These are phyloP conservation scores for Puffinus mauretanicus DNA, from an alignment of 2,113 vertebrate species.

Conservation along the genomic window DNA sequence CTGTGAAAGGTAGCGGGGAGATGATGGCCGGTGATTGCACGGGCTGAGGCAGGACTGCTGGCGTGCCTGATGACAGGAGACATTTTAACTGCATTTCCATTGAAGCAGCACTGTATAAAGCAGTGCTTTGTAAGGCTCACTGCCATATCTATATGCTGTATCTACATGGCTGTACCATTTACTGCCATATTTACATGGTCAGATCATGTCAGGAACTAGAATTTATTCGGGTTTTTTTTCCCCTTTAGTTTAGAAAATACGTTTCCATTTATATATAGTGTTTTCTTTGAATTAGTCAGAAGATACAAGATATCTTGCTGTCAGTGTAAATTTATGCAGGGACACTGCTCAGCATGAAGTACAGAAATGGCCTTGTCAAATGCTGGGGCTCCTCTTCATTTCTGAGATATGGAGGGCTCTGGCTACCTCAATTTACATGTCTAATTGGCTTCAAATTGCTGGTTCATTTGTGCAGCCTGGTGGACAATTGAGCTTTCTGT, in stretches of 20 bases:
- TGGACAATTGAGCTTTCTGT: not conserved
- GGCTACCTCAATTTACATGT: not conserved
- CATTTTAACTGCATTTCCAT: not conserved
- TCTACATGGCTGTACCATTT: not conserved
- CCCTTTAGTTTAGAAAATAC: not conserved
- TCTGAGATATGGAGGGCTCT: not conserved
- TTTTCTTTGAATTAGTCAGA: not conserved
- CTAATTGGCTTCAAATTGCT: not conserved
- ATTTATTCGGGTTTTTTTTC: not conserved
- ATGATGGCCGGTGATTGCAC: accelerated
- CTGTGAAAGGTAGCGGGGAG: not conserved
- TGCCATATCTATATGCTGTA: not conserved
- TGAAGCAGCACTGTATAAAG: not conserved
- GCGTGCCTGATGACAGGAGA: not conserved
- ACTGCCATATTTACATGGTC: not conserved
- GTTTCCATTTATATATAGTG: not conserved
- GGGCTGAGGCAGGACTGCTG: not conserved
- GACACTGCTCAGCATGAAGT: not conserved
- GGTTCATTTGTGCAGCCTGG: not conserved
- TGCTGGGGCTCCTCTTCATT: not conserved
- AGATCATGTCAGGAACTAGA: not conserved
- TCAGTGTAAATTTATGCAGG: not conserved
- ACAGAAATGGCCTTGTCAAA: not conserved
- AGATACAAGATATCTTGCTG: not conserved
- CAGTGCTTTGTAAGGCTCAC: not conserved